Conservation (phyloP, 2,113 vertebrate genomes). For the Atherinomorus stipes region DNA sequence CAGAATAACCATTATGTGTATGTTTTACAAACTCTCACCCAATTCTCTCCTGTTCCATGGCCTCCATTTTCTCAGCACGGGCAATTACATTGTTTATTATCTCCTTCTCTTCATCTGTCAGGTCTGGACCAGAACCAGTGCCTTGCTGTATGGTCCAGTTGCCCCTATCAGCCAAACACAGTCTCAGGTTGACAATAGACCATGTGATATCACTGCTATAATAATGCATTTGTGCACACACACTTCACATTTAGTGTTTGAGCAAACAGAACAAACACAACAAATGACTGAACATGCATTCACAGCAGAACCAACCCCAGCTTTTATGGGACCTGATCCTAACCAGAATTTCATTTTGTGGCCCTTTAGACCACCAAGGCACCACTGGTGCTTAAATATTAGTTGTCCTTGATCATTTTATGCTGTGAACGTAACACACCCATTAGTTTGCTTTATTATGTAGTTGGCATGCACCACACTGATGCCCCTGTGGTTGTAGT, state of each 20-base stretch:
- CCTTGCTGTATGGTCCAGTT: slow-evolving; percentile 75
- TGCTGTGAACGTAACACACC: no score
- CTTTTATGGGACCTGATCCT: no score
- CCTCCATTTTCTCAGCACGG: slow-evolving; percentile 96
- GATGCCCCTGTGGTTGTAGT: no score
- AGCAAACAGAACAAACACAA: neutral
- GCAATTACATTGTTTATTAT: slow-evolving; percentile 96
- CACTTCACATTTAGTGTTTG: neutral
- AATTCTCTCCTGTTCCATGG: slow-evolving; percentile 96
- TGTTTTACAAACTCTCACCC: slow-evolving; percentile 82
- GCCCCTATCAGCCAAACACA: slow-evolving; percentile 68
- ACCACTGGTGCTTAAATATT: no score
- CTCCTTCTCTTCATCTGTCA: slow-evolving; percentile 97
- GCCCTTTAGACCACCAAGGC: no score
- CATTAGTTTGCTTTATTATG: no score
- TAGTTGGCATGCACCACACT: no score
- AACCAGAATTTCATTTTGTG: no score
- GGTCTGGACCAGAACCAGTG: slow-evolving; percentile 84
- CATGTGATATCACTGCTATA: slow-evolving; percentile 2
- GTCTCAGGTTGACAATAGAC: slow-evolving; percentile 24
- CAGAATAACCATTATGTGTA: neutral
- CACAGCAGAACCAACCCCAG: neutral
- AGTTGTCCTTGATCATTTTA: no score
- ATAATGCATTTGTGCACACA: slow-evolving; percentile 26
- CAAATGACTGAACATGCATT: slow-evolving; percentile 8